Evolutionary conservation across 2,888 invertebrate genomes (phyloP).

Genomic region (Cataglyphis livida): DNA sequence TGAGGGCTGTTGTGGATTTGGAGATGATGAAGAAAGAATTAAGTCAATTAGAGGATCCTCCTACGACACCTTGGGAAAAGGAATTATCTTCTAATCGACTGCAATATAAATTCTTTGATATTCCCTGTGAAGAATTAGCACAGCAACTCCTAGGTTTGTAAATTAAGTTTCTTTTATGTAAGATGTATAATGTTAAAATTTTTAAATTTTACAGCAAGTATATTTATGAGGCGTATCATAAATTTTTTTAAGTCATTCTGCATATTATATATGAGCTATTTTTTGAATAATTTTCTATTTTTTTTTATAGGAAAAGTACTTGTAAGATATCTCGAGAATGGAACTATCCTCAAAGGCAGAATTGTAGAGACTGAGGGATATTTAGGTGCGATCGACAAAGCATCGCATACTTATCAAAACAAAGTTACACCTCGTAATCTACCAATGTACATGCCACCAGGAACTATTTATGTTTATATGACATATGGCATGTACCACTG

Average conservation of each 20-base stretch:
- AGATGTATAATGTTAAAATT: not conserved
- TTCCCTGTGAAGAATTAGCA: slow-evolving; percentile 86
- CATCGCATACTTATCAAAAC: slow-evolving; percentile 88
- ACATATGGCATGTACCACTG: slow-evolving; percentile 92
- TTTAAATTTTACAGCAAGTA: slow-evolving; percentile 1
- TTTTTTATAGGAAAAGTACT: slow-evolving; percentile 87
- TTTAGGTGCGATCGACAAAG: slow-evolving; percentile 89
- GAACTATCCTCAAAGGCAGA: slow-evolving; percentile 87
- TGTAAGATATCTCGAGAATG: slow-evolving; percentile 87
- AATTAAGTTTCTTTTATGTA: not conserved
- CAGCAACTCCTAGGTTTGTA: slow-evolving; percentile 86
- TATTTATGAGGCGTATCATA: not conserved
- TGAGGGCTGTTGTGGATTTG: slow-evolving; percentile 72
- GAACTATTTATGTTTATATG: slow-evolving; percentile 90
- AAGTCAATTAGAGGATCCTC: slow-evolving; percentile 82
- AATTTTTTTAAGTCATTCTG: not conserved
- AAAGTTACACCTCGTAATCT: slow-evolving; percentile 88
- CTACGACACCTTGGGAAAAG: slow-evolving; percentile 78
- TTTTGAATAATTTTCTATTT: not conserved
- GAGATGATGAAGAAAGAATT: slow-evolving; percentile 79
- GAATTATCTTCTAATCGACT: slow-evolving; percentile 78
- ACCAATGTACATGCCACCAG: slow-evolving; percentile 91
- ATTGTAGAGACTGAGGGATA: slow-evolving; percentile 93
- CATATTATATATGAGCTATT: not conserved
- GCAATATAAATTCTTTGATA: slow-evolving; percentile 84